Percentiles rank a stretch among this genome's conserved stretches.
Conservation (phyloP, 2,888 invertebrate species). For the Thysanoteuthis rhombus region DNA sequence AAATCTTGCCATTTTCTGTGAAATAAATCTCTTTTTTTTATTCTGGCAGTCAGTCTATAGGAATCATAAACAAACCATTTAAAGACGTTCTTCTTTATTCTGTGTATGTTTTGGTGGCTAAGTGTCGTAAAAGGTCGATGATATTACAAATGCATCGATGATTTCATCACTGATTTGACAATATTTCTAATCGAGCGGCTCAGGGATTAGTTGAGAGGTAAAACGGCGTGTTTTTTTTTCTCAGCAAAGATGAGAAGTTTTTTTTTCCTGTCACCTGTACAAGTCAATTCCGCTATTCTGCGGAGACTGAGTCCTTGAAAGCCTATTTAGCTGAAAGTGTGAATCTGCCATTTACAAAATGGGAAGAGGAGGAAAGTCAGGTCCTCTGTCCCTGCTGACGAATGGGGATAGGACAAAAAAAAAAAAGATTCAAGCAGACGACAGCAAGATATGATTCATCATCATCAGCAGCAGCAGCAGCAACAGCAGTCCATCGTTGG, state of each 20-base stretch:
- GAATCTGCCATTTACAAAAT: background rate
- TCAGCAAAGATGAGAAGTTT: too few species aligned
- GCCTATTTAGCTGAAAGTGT: slow-evolving; percentile 12
- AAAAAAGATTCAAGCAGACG: background rate
- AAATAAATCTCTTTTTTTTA: too few species aligned
- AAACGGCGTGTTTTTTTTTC: background rate
- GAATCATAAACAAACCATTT: background rate
- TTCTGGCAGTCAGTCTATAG: background rate
- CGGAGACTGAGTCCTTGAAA: background rate
- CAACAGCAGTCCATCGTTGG: too few species aligned
- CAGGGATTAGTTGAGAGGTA: background rate
- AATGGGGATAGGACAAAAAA: background rate
- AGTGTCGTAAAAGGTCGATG: background rate
- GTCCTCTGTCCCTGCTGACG: background rate
- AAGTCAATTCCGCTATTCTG: background rate
- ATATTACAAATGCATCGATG: background rate
- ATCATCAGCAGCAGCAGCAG: too few species aligned
- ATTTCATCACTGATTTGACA: background rate
- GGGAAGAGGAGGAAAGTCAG: background rate
- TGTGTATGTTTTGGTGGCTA: too few species aligned
- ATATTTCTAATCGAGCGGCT: background rate
- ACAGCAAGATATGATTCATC: background rate
- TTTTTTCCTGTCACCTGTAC: background rate
- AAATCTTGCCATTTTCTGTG: background rate
- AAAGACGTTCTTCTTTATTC: background rate